A percentile compares a stretch with the other conserved stretches of the same genome.
phyloP scores from a whole-genome alignment of 2,113 vertebrate species.

The Vidua macroura region DNA sequence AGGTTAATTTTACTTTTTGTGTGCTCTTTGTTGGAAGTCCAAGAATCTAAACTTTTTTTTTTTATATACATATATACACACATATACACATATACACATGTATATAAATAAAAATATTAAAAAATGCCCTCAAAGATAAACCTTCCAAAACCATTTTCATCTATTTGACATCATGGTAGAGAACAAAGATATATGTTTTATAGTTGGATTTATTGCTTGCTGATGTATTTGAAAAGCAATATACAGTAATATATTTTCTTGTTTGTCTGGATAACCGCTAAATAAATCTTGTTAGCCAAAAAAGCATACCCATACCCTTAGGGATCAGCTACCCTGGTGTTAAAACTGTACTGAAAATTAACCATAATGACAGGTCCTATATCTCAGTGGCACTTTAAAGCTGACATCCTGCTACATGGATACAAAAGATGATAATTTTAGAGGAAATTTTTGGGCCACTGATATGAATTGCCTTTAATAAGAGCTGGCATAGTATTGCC shows the following conservation, averaged over 20 bases:
- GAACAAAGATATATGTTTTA: slow-evolving; percentile 26
- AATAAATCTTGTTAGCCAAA: slow-evolving; percentile 78
- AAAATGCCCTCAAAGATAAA: background rate
- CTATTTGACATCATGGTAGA: background rate
- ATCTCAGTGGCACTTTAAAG: slow-evolving; percentile 84
- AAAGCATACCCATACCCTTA: slow-evolving; percentile 60
- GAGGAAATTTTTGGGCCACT: slow-evolving; percentile 88
- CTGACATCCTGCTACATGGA: slow-evolving; percentile 80
- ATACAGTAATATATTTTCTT: slow-evolving; percentile 63
- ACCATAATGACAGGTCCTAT: slow-evolving; percentile 82
- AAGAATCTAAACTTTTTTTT: background rate
- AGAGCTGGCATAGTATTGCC: slow-evolving; percentile 84
- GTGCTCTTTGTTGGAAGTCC: background rate
- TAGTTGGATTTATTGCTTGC: slow-evolving; percentile 26
- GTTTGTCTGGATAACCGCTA: slow-evolving; percentile 70
- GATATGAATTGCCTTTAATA: slow-evolving; percentile 86
- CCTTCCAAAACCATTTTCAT: background rate
- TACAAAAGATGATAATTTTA: slow-evolving; percentile 88
- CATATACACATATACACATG: background rate
- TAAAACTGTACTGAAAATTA: slow-evolving; percentile 82
- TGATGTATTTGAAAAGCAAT: slow-evolving; percentile 65
- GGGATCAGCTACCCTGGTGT: slow-evolving; percentile 69
- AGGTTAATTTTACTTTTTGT: background rate
- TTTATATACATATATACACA: background rate
- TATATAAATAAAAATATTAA: background rate